Conservation (phyloP, 2,888 invertebrate species). For the Cantharis lateralis region DNA sequence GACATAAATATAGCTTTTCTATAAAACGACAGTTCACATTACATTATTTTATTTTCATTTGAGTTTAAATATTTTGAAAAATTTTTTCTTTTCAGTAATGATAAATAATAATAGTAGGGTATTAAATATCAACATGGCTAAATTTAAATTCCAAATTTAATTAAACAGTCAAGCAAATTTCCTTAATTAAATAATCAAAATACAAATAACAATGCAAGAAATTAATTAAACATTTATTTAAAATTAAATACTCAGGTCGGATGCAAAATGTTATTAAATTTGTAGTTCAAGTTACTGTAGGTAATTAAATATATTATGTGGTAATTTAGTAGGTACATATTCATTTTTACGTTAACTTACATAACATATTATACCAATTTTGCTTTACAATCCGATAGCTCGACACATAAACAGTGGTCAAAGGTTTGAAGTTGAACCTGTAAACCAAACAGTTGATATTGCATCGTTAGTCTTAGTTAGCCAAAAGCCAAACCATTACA, state of each 20-base stretch:
- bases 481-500: constrained; percentile 27
- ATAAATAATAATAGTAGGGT: neutral
- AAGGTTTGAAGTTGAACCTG: constrained; percentile 14
- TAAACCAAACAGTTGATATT: constrained; percentile 25
- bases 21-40: too few species aligned
- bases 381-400: neutral
- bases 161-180: neutral
- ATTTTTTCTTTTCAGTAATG: neutral
- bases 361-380: neutral
- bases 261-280: neutral
- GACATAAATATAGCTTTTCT: too few species aligned
- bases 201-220: neutral
- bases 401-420: constrained; percentile 8
- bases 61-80: neutral
- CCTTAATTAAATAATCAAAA: neutral
- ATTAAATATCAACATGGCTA: neutral
- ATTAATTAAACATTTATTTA: neutral
- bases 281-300: neutral
- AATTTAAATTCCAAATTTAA: neutral
- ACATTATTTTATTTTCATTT: neutral
- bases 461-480: constrained; percentile 31
- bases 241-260: neutral
- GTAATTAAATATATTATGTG: neutral
- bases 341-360: neutral
- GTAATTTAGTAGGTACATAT: neutral